Evolutionary conservation across 2,888 invertebrate species (phyloP), one percentile per base, ranked within the genome.

Genomic region (Biston betularia): DNA sequence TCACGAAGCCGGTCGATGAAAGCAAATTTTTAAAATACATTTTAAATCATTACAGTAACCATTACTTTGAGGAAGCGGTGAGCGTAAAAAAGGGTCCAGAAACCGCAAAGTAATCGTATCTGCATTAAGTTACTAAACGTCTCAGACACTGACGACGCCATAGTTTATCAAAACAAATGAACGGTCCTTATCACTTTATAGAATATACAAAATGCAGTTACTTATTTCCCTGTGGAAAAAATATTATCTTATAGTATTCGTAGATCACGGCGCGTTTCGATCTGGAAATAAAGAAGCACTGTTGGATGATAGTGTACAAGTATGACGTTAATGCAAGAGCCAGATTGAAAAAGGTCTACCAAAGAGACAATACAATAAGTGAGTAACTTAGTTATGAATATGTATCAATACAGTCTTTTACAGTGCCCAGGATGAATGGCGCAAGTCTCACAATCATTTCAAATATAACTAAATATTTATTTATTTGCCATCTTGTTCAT

Each of bases 131-230:
- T 88, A 81, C 88, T 85, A 88, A 88, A 87, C 89, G 89, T 89
- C 88, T 89, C 92, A 86, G 87, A 89, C 89, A 89, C 87, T 84
- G 89, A 88, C 86, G 88, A 85, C 90, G 91, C 90, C 89, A 89
- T 91, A 86, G 89, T 92, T 93, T 88, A 91, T 90, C 92, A 92
- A 93, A 93, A 92, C 90, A 92, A 93, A 91, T 92, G 89, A 91
- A 90, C 92, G 91, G 87, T 92, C 90, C 93, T 93, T 92, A 92
- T 93, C 94, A 93, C 93, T 93, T 94, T 89, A 94, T 94, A 94
- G 92, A 94, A 94, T 94, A 94, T 94, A 94, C 94, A 94, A 94
- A 94, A 94, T 94, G 94, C 94, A 94, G 92, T 94, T 94, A 94
- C 93, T 94, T 93, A 94, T 93, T 94, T 94, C 94, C 94, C 88